Evolutionary conservation across 2,113 vertebrate species (phyloP).

Genomic region (Lophius piscatorius): DNA sequence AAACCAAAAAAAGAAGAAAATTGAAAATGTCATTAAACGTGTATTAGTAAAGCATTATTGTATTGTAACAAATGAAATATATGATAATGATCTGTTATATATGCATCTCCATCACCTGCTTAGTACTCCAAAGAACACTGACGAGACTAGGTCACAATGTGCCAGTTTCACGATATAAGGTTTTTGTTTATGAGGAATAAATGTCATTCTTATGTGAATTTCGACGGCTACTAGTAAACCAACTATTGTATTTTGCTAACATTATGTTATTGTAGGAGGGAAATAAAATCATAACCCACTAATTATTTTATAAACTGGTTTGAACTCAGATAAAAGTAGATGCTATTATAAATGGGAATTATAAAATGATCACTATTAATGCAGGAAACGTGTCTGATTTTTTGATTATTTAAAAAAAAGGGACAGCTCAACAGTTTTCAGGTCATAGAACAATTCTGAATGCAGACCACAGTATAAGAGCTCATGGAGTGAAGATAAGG

Average conservation of each 20-base stretch:
- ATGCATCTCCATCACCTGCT: neutral
- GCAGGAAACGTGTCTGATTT: no score
- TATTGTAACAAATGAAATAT: neutral
- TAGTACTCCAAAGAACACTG: neutral
- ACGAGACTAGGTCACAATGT: neutral
- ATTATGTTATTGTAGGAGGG: neutral
- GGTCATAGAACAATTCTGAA: slow-evolving; percentile 7
- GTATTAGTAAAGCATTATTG: no score
- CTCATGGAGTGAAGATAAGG: slow-evolving; percentile 15
- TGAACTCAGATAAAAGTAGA: slow-evolving; percentile 14
- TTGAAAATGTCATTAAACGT: neutral
- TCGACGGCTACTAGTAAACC: neutral
- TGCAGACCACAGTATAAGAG: slow-evolving; percentile 14
- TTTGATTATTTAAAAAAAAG: slow-evolving; percentile 26
- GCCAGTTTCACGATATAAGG: neutral
- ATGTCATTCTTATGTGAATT: neutral
- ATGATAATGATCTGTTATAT: no score
- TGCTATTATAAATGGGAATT: no score
- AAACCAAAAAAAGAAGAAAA: neutral
- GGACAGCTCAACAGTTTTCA: slow-evolving; percentile 24
- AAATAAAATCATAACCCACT: neutral
- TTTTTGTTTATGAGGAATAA: neutral
- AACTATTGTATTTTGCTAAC: neutral
- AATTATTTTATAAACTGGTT: slow-evolving; percentile 8
- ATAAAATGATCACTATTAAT: no score